A percentile compares a stretch with the other conserved stretches of the same genome.
Evolutionary conservation across 1,140 invertebrate genomes (phyloP).

Genomic region (Drosophila kohkoa): DNA sequence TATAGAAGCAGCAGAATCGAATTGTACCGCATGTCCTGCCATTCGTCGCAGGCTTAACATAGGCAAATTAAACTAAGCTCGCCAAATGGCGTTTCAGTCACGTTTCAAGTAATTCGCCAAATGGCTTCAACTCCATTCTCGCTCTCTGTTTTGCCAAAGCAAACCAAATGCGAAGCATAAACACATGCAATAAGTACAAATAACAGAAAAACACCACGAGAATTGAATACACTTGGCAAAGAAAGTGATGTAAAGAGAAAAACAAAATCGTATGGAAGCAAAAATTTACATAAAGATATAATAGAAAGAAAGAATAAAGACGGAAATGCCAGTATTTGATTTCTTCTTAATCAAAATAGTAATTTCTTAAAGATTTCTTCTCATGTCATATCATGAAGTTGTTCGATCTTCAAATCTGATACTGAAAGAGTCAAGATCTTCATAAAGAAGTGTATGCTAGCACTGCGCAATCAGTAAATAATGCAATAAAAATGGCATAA

Average conservation of each 20-base stretch:
- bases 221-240: not conserved
- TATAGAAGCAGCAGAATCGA: slow-evolving; percentile 11
- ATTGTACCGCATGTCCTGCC: slow-evolving; percentile 46
- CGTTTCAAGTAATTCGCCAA: slow-evolving; percentile 64
- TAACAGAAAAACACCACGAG: not conserved
- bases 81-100: slow-evolving; percentile 76
- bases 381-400: not conserved
- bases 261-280: no score
- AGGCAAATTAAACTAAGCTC: slow-evolving; percentile 81
- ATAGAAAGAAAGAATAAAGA: no score
- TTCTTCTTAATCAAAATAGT: no score
- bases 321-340: no score
- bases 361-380: no score
- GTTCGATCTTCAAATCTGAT: not conserved
- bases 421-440: not conserved
- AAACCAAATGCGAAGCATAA: slow-evolving; percentile 58
- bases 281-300: no score
- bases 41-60: slow-evolving; percentile 57
- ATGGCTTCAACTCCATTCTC: slow-evolving; percentile 71
- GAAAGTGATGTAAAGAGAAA: not conserved
- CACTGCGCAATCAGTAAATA: slow-evolving; percentile 66
- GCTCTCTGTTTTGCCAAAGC: slow-evolving; percentile 33
- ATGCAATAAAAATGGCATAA: slow-evolving; percentile 81
- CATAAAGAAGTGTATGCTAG: slow-evolving; percentile 15
- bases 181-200: slow-evolving; percentile 61